phyloP scores from a whole-genome alignment of 2,113 vertebrate genomes.

The Fregata magnificens region DNA sequence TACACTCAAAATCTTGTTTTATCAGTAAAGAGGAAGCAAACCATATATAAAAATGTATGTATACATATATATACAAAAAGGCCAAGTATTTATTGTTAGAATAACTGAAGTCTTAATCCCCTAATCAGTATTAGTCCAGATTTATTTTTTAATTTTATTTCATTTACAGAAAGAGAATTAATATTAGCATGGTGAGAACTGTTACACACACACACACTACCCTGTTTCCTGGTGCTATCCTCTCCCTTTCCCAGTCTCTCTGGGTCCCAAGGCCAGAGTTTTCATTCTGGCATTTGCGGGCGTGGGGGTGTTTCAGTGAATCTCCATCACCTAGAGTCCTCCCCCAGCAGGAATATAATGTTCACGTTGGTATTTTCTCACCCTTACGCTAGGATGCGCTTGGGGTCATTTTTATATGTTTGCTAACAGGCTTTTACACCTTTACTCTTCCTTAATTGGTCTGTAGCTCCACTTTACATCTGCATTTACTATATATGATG shows the following conservation, averaged over 20 bases:
- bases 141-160: not conserved
- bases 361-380: not conserved
- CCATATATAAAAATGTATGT: not conserved
- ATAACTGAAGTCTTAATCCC: not conserved
- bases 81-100: not conserved
- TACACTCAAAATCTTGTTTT: not conserved
- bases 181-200: not conserved
- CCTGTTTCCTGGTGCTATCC: not conserved
- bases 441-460: not conserved
- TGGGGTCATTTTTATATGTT: not conserved
- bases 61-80: not conserved
- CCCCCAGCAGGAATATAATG: not conserved
- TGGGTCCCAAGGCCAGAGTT: not conserved
- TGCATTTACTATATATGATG: not conserved
- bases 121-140: not conserved
- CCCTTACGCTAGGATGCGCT: not conserved
- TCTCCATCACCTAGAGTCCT: not conserved
- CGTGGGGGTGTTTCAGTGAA: not conserved
- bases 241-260: not conserved
- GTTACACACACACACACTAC: not conserved
- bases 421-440: not conserved
- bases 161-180: not conserved
- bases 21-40: not conserved
- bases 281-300: not conserved
- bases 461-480: not conserved